Conservation (phyloP, 2,888 invertebrate genomes). For the Parnassius glacialis region DNA sequence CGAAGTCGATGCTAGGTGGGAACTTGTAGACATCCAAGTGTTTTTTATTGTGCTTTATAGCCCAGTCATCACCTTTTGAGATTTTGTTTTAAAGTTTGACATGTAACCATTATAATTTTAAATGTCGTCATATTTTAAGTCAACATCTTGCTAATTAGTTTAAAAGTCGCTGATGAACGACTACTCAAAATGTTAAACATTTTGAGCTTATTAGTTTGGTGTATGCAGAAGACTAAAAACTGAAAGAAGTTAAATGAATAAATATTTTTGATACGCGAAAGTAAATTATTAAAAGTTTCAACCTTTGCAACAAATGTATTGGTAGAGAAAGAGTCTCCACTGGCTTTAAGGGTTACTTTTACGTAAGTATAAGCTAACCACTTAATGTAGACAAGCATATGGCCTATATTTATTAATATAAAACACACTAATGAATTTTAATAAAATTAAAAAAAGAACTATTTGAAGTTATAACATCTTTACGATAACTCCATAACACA, state of each 20-base stretch:
- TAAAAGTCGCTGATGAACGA: neutral
- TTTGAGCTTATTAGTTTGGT: conserved; percentile 15
- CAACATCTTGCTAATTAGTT: neutral
- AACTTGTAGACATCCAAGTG: conserved; percentile 47
- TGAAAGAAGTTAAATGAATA: conserved; percentile 16
- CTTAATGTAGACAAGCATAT: too few relatives aligned
- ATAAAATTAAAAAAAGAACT: too few relatives aligned
- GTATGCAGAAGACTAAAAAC: conserved; percentile 12
- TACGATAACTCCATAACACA: too few relatives aligned
- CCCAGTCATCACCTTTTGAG: conserved; percentile 8
- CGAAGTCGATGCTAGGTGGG: conserved; percentile 59
- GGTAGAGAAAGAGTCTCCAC: too few relatives aligned
- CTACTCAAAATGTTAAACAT: neutral
- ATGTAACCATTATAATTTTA: neutral
- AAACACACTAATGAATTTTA: too few relatives aligned
- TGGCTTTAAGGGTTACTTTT: too few relatives aligned
- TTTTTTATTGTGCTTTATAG: conserved; percentile 13
- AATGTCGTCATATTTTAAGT: neutral
- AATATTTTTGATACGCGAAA: neutral
- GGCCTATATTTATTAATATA: too few relatives aligned
- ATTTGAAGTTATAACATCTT: too few relatives aligned
- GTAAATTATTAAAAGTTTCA: too few relatives aligned
- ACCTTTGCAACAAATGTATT: too few relatives aligned
- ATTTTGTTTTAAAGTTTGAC: neutral
- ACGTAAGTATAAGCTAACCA: too few relatives aligned